Evolutionary conservation across 2,113 vertebrate species (phyloP).

Genomic region (Trinectes maculatus): DNA sequence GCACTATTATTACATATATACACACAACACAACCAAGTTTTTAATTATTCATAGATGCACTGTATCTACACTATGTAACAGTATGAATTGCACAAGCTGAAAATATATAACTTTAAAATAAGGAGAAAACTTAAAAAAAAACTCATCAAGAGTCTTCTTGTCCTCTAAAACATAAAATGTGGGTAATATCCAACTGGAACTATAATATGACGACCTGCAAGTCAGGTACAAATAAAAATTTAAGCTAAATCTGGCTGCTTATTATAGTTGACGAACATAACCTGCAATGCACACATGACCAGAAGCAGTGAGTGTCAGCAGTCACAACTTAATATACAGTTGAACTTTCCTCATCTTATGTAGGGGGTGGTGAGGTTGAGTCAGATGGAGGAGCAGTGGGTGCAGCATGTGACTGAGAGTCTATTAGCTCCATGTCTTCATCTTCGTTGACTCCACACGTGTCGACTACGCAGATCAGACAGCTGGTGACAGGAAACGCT

Average conservation of each 20-base stretch:
- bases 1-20: constrained; percentile 2
- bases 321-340: background rate
- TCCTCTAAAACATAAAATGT: background rate
- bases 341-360: constrained; percentile 16
- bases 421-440: constrained; percentile 75
- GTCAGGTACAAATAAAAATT: background rate
- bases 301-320: background rate
- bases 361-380: constrained; percentile 45
- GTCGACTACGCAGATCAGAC: constrained; percentile 96
- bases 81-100: background rate
- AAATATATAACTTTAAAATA: too few species aligned
- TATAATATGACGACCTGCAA: background rate
- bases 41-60: background rate
- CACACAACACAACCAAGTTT: constrained; percentile 12
- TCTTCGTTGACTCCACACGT: constrained; percentile 97
- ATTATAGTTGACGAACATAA: background rate
- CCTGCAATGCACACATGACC: background rate
- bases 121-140: too few species aligned
- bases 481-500: constrained; percentile 96
- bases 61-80: constrained; percentile 14
- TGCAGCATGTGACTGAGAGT: constrained; percentile 58
- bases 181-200: constrained; percentile 28
- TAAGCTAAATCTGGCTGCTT: background rate
- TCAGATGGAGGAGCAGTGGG: constrained; percentile 33
- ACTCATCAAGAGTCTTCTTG: background rate